Base-by-base conservation (phyloP, 2,888 invertebrate species). In the Cryptus armator region DNA sequence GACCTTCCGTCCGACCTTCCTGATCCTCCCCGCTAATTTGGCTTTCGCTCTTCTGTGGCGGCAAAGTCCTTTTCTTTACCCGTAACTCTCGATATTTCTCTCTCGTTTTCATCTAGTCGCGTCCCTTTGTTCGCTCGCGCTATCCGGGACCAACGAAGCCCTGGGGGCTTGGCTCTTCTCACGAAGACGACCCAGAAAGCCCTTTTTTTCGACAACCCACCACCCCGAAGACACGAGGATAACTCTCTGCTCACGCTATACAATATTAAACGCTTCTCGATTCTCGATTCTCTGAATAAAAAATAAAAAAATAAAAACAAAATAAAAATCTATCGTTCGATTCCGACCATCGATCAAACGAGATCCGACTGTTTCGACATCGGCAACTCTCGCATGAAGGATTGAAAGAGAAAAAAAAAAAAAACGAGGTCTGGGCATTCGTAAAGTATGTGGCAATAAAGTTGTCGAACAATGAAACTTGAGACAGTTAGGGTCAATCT, bases 1-100 rank as follows among this genome's bases (percentile, higher is more conserved):
- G 87, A 87, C 88, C 88, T 88, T 88, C 87, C 86, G 84, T 79
- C 84, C 87, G 87, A 87, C 88, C 87, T 87, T 87, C 83, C 67
- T 83, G 75, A 72, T 82, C 78, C 81, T 77, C 72, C 66, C 66
- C 53, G 46, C 70, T 91, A 90, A 91, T 91, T 91, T 87, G 51
- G 75, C 88, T 87, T 87, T 87, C 56, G 72, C 81, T 88, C 56
- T 86, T 75, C 68, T 46, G n/a, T 62, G 68, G 46, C 72, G 56
- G 66, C 75, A 51, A 37, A 66, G 62, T 48, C 59, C 24, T 64
- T 70, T 67, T 43, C 67, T 66, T 72, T 46, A 32, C 16, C 19
- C 56, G 19, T 44, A 48, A 29, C 70, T 68, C 80, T 75, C 24
- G 56, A 56, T 56, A 24, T 24, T 24, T 83, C 29, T 64, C 76